Percentiles rank a stretch among this genome's conserved stretches.
phyloP scores from a whole-genome alignment of 2,113 vertebrate species.

The Nanorana parkeri region DNA sequence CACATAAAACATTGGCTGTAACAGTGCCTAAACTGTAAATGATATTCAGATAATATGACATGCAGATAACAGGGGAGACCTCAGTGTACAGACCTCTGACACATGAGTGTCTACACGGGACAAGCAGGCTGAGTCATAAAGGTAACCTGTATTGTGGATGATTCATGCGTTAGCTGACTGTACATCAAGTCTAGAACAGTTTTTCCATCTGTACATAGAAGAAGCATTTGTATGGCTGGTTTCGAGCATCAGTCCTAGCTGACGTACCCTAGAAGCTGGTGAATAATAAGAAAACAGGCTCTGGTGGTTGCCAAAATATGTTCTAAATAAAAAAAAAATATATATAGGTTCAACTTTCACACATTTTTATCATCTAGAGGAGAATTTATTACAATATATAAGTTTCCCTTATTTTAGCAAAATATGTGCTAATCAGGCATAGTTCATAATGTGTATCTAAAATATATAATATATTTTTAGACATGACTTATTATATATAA shows the following conservation, averaged over 20 bases:
- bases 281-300: not conserved
- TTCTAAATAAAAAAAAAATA: no score
- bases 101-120: not conserved
- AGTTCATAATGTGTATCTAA: not conserved
- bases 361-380: no score
- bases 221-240: not conserved
- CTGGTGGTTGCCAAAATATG: not conserved
- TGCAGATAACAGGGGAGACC: not conserved
- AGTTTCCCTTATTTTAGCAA: no score
- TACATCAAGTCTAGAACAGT: slow-evolving; percentile 1
- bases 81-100: not conserved
- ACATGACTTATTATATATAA: no score
- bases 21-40: not conserved
- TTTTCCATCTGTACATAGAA: not conserved
- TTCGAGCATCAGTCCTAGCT: not conserved
- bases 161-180: not conserved
- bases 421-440: not conserved
- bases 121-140: slow-evolving; percentile 1
- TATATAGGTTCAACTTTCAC: no score
- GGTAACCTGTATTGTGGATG: not conserved
- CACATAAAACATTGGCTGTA: no score
- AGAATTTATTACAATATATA: no score
- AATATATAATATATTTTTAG: no score
- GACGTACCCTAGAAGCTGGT: not conserved
- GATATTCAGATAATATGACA: not conserved